phyloP scores from a whole-genome alignment of 2,888 invertebrate species.

The Gnatocerus cornutus region DNA sequence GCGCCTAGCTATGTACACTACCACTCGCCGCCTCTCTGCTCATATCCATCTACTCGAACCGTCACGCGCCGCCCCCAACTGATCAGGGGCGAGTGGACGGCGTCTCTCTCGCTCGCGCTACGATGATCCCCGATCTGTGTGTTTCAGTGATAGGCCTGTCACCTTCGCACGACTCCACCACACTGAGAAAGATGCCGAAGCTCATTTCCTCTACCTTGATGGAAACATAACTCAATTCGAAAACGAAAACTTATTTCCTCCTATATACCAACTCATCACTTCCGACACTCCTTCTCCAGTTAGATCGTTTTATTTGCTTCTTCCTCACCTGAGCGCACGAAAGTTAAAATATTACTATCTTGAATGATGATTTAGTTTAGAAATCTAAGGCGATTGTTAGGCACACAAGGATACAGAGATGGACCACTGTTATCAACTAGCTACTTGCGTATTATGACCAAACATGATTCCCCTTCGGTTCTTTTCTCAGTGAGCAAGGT shows the following conservation, averaged over 20 bases:
- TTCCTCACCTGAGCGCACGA: slow-evolving; percentile 16
- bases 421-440: slow-evolving; percentile 22
- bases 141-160: slow-evolving; percentile 6
- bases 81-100: slow-evolving; percentile 34
- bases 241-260: slow-evolving; percentile 18
- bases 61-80: slow-evolving; percentile 47
- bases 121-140: slow-evolving; percentile 30
- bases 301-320: slow-evolving; percentile 2
- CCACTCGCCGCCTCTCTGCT: slow-evolving; percentile 60
- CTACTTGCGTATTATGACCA: slow-evolving; percentile 13
- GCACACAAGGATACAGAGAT: slow-evolving; percentile 21
- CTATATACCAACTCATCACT: slow-evolving; percentile 8
- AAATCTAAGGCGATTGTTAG: slow-evolving; percentile 27
- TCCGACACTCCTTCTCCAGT: slow-evolving; percentile 1
- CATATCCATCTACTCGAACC: slow-evolving; percentile 64
- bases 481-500: slow-evolving; percentile 41
- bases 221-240: slow-evolving; percentile 2
- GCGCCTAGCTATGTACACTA: slow-evolving; percentile 67
- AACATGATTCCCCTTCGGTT: slow-evolving; percentile 11
- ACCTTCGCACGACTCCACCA: slow-evolving; percentile 20
- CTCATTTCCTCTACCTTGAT: slow-evolving; percentile 18
- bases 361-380: slow-evolving; percentile 12
- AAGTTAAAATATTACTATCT: slow-evolving; percentile 19
- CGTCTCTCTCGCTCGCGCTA: slow-evolving; percentile 23
- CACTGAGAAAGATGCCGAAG: slow-evolving; percentile 29